Conservation (phyloP, 2,113 vertebrate genomes). For the Grammatotria lemairii region DNA sequence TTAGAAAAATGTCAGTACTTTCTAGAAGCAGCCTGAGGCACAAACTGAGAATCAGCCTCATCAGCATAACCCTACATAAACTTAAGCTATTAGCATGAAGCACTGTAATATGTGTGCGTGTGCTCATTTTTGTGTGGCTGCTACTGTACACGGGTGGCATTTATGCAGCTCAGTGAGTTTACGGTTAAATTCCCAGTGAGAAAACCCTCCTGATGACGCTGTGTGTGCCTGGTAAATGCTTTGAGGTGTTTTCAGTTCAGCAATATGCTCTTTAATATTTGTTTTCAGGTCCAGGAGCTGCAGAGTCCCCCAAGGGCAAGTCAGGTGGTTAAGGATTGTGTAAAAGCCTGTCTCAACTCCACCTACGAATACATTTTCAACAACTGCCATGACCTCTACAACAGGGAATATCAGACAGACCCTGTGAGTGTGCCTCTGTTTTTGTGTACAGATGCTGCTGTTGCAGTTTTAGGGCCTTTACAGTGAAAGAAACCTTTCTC, state of each 20-base stretch:
- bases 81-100: not conserved
- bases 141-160: not conserved
- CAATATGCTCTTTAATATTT: not conserved
- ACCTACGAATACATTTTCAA: conserved; percentile 98
- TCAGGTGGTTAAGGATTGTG: conserved; percentile 96
- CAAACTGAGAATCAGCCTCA: not conserved
- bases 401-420: conserved; percentile 92
- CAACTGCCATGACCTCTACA: conserved; percentile 94
- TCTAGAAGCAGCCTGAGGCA: not conserved
- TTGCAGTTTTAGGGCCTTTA: not conserved
- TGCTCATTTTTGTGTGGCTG: not conserved
- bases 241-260: not conserved
- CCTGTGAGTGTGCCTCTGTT: conserved; percentile 70
- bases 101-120: not conserved
- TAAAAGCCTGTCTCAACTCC: conserved; percentile 95
- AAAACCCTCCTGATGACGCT: not conserved
- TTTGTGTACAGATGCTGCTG: not conserved
- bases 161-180: not conserved
- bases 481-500: not conserved
- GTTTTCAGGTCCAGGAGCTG: conserved; percentile 87
- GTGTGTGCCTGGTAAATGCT: not conserved
- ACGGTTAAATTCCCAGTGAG: not conserved
- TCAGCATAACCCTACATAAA: conserved; percentile 32
- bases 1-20: not conserved
- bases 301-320: conserved; percentile 93